phyloP scores from a whole-genome alignment of 1,140 invertebrate species.

The Meteorus sp. region DNA sequence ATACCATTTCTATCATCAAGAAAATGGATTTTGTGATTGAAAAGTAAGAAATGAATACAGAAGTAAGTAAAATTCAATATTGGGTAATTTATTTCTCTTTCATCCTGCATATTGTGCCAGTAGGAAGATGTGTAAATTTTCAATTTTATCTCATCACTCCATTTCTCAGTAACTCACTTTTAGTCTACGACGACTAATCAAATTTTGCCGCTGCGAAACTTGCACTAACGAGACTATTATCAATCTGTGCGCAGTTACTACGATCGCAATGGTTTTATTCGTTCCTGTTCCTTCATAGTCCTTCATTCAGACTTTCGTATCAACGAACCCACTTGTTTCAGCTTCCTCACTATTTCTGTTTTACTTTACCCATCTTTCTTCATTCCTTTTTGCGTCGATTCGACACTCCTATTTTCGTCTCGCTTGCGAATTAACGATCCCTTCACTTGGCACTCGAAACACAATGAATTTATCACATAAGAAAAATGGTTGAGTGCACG shows the following conservation, averaged over 20 bases:
- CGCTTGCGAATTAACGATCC: slow-evolving; percentile 3
- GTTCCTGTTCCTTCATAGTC: background rate
- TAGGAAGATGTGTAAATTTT: too few species aligned
- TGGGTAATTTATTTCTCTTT: too few species aligned
- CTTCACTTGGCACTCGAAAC: background rate
- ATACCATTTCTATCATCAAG: too few species aligned
- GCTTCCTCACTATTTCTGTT: background rate
- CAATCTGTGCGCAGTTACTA: background rate
- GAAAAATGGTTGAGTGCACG: too few species aligned
- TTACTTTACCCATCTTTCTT: background rate
- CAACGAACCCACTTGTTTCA: too few species aligned
- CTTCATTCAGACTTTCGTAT: too few species aligned
- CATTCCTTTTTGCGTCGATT: background rate
- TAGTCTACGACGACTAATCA: background rate
- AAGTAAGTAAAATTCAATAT: too few species aligned
- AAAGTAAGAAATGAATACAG: too few species aligned
- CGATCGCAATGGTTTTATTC: background rate
- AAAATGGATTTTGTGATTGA: too few species aligned
- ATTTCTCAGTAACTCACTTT: background rate
- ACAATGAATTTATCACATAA: slow-evolving; percentile 18
- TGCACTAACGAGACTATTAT: background rate
- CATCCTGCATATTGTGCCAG: too few species aligned
- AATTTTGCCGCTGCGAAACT: background rate
- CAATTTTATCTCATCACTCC: background rate
- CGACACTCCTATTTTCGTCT: background rate